phyloP scores from a whole-genome alignment of 2,888 invertebrate species.

The Unio pictorum region DNA sequence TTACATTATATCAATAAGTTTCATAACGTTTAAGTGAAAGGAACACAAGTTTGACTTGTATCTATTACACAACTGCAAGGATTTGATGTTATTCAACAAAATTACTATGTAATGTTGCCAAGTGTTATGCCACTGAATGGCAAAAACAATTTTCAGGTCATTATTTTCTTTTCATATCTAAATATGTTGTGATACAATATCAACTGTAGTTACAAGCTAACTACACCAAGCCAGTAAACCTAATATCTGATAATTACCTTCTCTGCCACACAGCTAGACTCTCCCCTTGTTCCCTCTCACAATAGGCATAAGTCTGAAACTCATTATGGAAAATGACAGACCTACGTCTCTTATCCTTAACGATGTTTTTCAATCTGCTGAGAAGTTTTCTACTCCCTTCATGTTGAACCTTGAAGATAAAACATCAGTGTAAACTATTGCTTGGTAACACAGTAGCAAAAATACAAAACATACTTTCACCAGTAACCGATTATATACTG shows the following conservation, averaged over 20 bases:
- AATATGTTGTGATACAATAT: too few relatives aligned
- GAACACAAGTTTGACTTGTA: too few relatives aligned
- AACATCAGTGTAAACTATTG: neutral
- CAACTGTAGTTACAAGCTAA: neutral
- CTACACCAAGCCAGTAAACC: neutral
- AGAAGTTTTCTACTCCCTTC: slow-evolving; percentile 57
- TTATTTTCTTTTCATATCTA: too few relatives aligned
- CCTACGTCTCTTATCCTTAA: slow-evolving; percentile 54
- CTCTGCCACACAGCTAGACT: slow-evolving; percentile 46
- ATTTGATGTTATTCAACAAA: too few relatives aligned
- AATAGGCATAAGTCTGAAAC: slow-evolving; percentile 61
- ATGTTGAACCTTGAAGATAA: slow-evolving; percentile 50
- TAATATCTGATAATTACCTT: slow-evolving; percentile 33
- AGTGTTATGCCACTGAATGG: too few relatives aligned
- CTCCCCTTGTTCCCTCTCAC: slow-evolving; percentile 55
- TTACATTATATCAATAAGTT: too few relatives aligned
- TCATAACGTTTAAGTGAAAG: too few relatives aligned
- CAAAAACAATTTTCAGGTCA: too few relatives aligned
- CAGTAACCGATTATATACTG: neutral
- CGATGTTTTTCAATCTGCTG: slow-evolving; percentile 52
- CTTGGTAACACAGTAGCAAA: neutral
- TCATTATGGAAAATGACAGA: slow-evolving; percentile 67
- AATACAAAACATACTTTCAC: neutral
- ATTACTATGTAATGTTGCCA: too few relatives aligned
- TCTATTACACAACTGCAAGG: too few relatives aligned